Conservation (phyloP, 2,797 vertebrate species). For the Aphelocoma californica region DNA sequence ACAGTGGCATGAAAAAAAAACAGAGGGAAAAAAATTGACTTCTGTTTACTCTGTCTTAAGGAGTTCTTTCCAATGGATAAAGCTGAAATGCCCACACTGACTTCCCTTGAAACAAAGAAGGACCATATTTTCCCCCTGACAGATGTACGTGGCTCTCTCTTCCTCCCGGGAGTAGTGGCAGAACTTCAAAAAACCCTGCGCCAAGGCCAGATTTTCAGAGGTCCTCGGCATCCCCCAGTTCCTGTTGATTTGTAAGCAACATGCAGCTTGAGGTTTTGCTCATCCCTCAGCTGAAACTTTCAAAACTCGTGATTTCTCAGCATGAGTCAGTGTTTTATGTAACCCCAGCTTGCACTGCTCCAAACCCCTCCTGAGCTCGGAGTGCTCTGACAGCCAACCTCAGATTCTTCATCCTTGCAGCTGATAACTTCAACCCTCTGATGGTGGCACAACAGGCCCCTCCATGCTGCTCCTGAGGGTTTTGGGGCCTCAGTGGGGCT, state of each 20-base stretch:
- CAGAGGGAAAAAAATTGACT: background rate
- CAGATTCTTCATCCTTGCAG: background rate
- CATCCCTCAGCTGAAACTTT: background rate
- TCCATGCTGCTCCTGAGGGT: background rate
- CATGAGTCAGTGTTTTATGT: conserved; percentile 56
- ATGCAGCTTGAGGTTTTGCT: conserved; percentile 18
- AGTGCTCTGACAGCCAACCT: background rate
- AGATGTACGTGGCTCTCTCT: background rate
- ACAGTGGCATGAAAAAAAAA: background rate
- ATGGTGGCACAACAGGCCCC: accelerated
- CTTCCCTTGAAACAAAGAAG: background rate
- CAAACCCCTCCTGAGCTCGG: background rate
- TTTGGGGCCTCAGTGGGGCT: accelerated
- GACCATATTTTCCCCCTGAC: background rate
- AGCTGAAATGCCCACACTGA: background rate
- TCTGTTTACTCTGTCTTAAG: background rate
- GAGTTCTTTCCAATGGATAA: background rate
- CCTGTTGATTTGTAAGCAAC: background rate
- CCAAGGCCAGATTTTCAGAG: background rate
- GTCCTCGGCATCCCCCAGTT: background rate
- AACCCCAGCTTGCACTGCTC: conserved; percentile 33
- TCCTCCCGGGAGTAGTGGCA: background rate
- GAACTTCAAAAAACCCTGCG: background rate
- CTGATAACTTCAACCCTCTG: background rate
- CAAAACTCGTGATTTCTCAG: conserved; percentile 38